These are phyloP conservation scores for Hemithea aestivaria DNA, from an alignment of 2,888 invertebrate species.

Conservation along the genomic window DNA sequence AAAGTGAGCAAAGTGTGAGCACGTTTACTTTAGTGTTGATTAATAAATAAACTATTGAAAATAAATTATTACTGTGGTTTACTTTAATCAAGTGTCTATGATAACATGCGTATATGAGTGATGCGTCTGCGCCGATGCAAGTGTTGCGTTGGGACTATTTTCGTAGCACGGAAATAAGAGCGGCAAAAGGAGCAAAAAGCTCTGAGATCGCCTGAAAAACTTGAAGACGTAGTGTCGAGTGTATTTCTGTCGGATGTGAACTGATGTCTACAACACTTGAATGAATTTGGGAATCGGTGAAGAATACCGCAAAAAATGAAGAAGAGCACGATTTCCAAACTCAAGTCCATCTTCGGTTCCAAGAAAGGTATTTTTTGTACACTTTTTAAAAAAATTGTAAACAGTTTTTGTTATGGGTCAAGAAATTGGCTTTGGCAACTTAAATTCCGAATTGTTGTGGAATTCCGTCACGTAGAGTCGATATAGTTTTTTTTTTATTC, in stretches of 20 bases:
- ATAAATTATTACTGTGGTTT: slow-evolving; percentile 24
- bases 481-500: slow-evolving; percentile 5
- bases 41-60: too few species aligned
- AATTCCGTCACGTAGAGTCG: slow-evolving; percentile 4
- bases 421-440: not conserved
- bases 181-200: slow-evolving; percentile 77
- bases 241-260: slow-evolving; percentile 71
- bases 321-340: slow-evolving; percentile 70
- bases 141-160: slow-evolving; percentile 75
- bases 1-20: slow-evolving; percentile 20
- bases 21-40: slow-evolving; percentile 8
- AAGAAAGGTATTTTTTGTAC: slow-evolving; percentile 56
- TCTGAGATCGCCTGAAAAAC: slow-evolving; percentile 69
- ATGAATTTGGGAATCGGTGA: slow-evolving; percentile 38
- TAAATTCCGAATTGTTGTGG: not conserved
- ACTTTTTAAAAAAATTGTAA: slow-evolving; percentile 11
- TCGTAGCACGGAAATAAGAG: slow-evolving; percentile 79
- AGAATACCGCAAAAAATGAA: slow-evolving; percentile 48
- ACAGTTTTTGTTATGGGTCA: not conserved
- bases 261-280: slow-evolving; percentile 55
- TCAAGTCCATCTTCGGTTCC: slow-evolving; percentile 68
- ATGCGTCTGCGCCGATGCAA: slow-evolving; percentile 71
- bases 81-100: slow-evolving; percentile 21
- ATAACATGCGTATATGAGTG: slow-evolving; percentile 56
- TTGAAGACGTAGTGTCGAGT: slow-evolving; percentile 69